Base-by-base conservation (phyloP, 2,888 invertebrate genomes). In the Synanthedon tipuliformis region DNA sequence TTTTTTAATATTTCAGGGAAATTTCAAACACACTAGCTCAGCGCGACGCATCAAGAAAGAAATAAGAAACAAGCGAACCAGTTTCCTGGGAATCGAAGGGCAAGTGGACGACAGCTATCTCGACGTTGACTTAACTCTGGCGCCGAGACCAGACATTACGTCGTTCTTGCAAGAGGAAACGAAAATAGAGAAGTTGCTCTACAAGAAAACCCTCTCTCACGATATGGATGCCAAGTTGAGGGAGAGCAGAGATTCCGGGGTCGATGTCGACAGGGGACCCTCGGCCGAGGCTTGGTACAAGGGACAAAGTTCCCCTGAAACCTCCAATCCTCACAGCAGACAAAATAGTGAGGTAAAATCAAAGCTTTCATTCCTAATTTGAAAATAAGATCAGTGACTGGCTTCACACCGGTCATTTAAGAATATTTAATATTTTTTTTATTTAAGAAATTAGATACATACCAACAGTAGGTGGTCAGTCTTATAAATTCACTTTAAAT, bases 41-140 rank as follows among this genome's bases (percentile, higher is more conserved):
- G 94, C 95, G 1, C 93, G 94, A 59, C 90, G 95, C 61, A 94
- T 95, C 65, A 95, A 94, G 67, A 94, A 95, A 69, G 95, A 96
- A 71, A 89, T 96, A 52, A 89, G 94, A 10, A 93, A 93, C 68
- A 93, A 95, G 68, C 91, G 95, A 50, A 93, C 94, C 41, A 95
- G 94, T 72, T 96, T 96, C 75, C 88, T 96, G 48, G 95, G 95
- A 50, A 92, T 95, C 68, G 94, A 95, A 65, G 93, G 93, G 52
- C 89, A 91, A 64, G 88, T 87, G 13, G 90, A 92, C 61, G 91
- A 93, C 67, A 89, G 89, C 61, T 92, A 93, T 61, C 81, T 91
- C 51, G 92, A 92, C 69, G 89, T 90, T 49, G 92, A 93, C 69
- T 75, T 93, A 45, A 90, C 89, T 1, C 79, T 93, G 48, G 90